These are phyloP conservation scores for Australoheros scitulus DNA, from an alignment of 2,113 vertebrate genomes.

Conservation along the genomic window DNA sequence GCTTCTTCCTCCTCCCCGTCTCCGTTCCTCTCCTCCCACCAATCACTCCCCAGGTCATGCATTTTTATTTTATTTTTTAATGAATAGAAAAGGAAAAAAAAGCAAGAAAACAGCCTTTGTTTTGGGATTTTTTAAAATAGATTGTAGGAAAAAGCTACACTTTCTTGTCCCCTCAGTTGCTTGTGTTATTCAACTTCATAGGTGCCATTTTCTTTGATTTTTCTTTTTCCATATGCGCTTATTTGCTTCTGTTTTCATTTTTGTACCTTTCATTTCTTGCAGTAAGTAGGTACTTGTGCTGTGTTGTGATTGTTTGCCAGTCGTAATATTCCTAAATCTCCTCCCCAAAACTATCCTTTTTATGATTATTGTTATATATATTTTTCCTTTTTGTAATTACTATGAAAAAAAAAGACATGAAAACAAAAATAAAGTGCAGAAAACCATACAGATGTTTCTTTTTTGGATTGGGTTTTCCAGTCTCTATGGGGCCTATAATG, in stretches of 20 bases:
- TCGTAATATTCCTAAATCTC: conserved; percentile 85
- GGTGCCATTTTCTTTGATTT: conserved; percentile 83
- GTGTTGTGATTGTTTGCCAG: conserved; percentile 99
- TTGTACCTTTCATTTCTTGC: conserved; percentile 81
- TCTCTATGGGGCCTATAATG: conserved; percentile 90
- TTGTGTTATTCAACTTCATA: conserved; percentile 89
- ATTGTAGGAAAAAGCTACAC: conserved; percentile 88
- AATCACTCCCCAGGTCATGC: conserved; percentile 79
- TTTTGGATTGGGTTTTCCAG: conserved; percentile 93
- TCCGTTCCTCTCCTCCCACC: conserved; percentile 76
- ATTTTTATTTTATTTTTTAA: conserved; percentile 80
- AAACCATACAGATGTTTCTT: conserved; percentile 75
- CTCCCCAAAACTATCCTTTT: conserved; percentile 80
- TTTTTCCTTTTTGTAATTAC: conserved; percentile 89
- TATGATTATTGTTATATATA: conserved; percentile 90
- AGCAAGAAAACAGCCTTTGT: conserved; percentile 80
- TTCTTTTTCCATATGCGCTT: conserved; percentile 61
- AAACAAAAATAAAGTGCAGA: conserved; percentile 79
- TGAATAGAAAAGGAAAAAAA: conserved; percentile 62
- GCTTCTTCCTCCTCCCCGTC: conserved; percentile 47
- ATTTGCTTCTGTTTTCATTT: conserved; percentile 72
- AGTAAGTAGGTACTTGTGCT: conserved; percentile 92
- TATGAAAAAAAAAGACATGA: conserved; percentile 80
- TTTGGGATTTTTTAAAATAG: conserved; percentile 82
- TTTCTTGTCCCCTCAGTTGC: conserved; percentile 89